Conservation (phyloP, 1,140 invertebrate genomes). For the Cepaea nemoralis region DNA sequence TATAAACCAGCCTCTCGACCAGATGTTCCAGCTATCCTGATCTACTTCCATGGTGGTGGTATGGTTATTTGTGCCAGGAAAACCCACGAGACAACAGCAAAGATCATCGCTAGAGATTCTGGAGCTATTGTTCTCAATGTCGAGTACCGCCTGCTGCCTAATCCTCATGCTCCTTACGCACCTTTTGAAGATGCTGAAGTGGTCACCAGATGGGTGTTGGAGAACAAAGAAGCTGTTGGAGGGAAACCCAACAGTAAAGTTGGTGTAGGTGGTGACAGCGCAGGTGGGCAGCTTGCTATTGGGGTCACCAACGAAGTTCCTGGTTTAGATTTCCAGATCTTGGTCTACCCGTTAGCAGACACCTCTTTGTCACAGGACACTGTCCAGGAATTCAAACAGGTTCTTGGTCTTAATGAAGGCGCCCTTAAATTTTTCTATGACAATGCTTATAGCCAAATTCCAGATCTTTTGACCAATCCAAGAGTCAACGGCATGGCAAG, state of each 20-base stretch:
- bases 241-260: conserved; percentile 49
- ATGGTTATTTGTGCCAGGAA: conserved; percentile 42
- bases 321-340: conserved; percentile 54
- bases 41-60: conserved; percentile 57
- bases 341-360: conserved; percentile 44
- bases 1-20: conserved; percentile 36
- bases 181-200: conserved; percentile 45
- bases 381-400: conserved; percentile 38
- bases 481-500: conserved; percentile 37
- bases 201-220: conserved; percentile 46
- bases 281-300: conserved; percentile 54
- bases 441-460: background rate
- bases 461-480: conserved; percentile 38
- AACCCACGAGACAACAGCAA: conserved; percentile 31
- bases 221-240: conserved; percentile 49
- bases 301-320: conserved; percentile 50
- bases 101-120: conserved; percentile 40
- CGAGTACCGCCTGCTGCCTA: conserved; percentile 55
- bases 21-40: conserved; percentile 40
- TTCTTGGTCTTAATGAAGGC: conserved; percentile 37
- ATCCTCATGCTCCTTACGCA: conserved; percentile 48
- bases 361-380: background rate
- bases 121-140: conserved; percentile 51
- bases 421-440: conserved; percentile 40
- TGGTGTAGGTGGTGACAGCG: conserved; percentile 62